Base-by-base conservation (phyloP, 2,888 invertebrate genomes). In the Habroteleia sp. region DNA sequence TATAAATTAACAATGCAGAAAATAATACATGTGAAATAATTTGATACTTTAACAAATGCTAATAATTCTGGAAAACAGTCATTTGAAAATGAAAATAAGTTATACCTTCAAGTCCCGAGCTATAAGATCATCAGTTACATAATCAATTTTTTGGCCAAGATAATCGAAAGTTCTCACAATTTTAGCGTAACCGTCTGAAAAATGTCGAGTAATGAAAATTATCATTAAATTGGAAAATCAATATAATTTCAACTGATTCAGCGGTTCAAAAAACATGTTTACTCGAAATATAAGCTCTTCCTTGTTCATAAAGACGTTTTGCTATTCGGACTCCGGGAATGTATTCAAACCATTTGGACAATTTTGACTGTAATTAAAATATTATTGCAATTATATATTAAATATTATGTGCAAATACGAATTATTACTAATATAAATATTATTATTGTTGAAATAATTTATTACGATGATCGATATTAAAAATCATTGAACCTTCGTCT, bases 271-370 rank as follows among this genome's bases (percentile, higher is more conserved):
- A 33, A 33, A 42, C 2, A 20, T 29, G 31, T 63, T 42, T 79
- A 84, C 84, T 80, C 71, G 78, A 58, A 6, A 84, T 37, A 76
- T 82, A 83, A 62, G 75, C 74, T 65, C 74, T 81, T 60, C 82
- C 81, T 33, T 78, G 81, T 63, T 78, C 62, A 39, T 82, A 83
- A 39, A 76, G 74, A 11, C 66, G 77, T 48, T 82, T 83, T 2
- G 79, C 81, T 1, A 72, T 72, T 50, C 75, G 79, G 0, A 83
- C 80, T 1, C 84, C 84, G 3, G 84, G 84, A 42, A 83, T 80
- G 23, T 76, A 58, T 5, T 82, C 80, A 10, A 83, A n/a, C 80
- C 81, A 82, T 48, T 23, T 79, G 0, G 80, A 77, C 27, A 80
- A 1, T 48, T 75, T 78, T 0, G 81, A 79, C 83, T 83, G 44